phyloP scores from a whole-genome alignment of 1,140 invertebrate species.

The Neodiprion virginianus region DNA sequence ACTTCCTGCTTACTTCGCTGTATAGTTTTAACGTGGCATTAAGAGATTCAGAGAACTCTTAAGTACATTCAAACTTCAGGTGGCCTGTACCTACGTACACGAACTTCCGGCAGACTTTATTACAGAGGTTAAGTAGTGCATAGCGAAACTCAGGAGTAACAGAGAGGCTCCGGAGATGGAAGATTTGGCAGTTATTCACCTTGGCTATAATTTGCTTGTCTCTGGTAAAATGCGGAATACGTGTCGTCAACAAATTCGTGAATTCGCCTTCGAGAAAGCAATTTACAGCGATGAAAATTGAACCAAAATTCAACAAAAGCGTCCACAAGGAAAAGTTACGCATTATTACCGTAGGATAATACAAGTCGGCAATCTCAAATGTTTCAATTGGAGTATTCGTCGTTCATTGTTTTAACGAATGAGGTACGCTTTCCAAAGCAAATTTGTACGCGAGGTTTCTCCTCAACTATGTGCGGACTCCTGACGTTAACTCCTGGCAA shows the following conservation, averaged over 20 bases:
- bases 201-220: not conserved
- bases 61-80: not conserved
- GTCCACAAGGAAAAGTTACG: no score
- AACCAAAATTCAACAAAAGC: no score
- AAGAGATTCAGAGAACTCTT: not conserved
- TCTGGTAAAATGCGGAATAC: not conserved
- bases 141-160: not conserved
- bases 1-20: not conserved
- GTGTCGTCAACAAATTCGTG: not conserved
- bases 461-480: no score
- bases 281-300: not conserved
- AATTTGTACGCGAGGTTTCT: no score
- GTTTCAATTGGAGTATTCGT: no score
- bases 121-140: not conserved
- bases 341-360: no score
- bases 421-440: no score
- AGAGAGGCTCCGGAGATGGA: not conserved
- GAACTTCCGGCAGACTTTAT: constrained; percentile 5
- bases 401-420: no score
- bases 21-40: not conserved
- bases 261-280: not conserved
- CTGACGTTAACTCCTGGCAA: no score
- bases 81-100: not conserved
- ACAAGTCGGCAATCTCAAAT: no score
- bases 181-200: not conserved